phyloP scores from a whole-genome alignment of 2,888 invertebrate genomes.

The Gonocerus acuteangulatus region DNA sequence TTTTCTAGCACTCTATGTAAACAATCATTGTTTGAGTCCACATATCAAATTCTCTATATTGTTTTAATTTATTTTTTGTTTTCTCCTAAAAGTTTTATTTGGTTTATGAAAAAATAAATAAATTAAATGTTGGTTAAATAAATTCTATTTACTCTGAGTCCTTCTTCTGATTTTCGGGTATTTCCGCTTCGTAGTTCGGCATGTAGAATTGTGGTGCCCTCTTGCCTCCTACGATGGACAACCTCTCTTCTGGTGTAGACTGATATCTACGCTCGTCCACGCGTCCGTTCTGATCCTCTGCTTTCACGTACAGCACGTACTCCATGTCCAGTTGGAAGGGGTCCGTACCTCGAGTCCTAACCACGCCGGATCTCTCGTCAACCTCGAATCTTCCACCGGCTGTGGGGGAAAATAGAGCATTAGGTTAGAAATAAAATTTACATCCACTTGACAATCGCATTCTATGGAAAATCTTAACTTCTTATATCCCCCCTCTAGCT shows the following conservation, averaged over 20 bases:
- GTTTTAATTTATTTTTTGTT: too few relatives aligned
- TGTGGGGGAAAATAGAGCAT: slow-evolving; percentile 40
- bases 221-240: slow-evolving; percentile 95
- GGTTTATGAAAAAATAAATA: too few relatives aligned
- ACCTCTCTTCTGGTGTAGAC: slow-evolving; percentile 81
- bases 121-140: too few relatives aligned
- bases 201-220: slow-evolving; percentile 96
- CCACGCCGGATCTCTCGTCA: slow-evolving; percentile 85
- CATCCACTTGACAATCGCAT: too few relatives aligned
- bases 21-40: too few relatives aligned
- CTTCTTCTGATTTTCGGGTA: slow-evolving; percentile 93
- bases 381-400: slow-evolving; percentile 69
- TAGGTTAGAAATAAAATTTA: too few relatives aligned
- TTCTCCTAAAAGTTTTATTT: too few relatives aligned
- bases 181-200: slow-evolving; percentile 88
- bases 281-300: slow-evolving; percentile 89
- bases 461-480: too few relatives aligned
- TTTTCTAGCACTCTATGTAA: too few relatives aligned
- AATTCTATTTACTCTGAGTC: slow-evolving; percentile 95
- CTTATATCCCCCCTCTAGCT: too few relatives aligned
- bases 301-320: slow-evolving; percentile 91
- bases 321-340: slow-evolving; percentile 92
- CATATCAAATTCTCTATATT: too few relatives aligned
- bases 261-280: slow-evolving; percentile 85
- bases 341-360: slow-evolving; percentile 82